Conservation (phyloP, 2,113 vertebrate species). For the Odocoileus virginianus region DNA sequence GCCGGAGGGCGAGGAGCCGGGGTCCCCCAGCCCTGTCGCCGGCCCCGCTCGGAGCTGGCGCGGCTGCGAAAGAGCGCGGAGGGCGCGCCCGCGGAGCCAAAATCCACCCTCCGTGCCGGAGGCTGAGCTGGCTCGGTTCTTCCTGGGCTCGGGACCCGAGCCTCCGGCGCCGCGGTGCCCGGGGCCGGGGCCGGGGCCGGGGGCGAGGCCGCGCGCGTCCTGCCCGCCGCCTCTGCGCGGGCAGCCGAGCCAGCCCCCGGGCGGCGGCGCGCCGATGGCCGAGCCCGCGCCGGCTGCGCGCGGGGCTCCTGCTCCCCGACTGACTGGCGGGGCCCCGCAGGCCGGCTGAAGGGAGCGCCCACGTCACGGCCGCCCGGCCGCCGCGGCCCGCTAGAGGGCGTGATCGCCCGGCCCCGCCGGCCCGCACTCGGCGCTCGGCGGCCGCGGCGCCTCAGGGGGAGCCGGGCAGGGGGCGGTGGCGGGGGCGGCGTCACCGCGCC, state of each 20-base stretch:
- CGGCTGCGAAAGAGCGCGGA: not conserved
- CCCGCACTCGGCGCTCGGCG: not conserved
- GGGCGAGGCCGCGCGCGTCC: not conserved
- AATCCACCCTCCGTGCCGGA: constrained; percentile 24
- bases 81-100: constrained; percentile 51
- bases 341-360: constrained; percentile 71
- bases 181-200: not conserved
- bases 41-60: not conserved
- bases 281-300: constrained; percentile 59
- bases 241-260: constrained; percentile 40
- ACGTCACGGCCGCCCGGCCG: constrained; percentile 79
- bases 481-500: not conserved
- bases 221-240: not conserved
- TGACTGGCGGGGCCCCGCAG: constrained; percentile 79
- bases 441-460: not conserved
- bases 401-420: constrained; percentile 43
- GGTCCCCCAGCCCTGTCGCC: not conserved
- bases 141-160: not conserved
- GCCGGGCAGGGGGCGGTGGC: not conserved
- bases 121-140: not conserved
- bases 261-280: constrained; percentile 54
- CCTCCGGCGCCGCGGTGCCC: not conserved
- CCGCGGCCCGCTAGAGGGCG: constrained; percentile 80
- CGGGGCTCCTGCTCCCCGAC: constrained; percentile 67
- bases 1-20: not conserved